Base-by-base conservation (phyloP, 1,140 invertebrate genomes). In the Batillaria attramentaria region DNA sequence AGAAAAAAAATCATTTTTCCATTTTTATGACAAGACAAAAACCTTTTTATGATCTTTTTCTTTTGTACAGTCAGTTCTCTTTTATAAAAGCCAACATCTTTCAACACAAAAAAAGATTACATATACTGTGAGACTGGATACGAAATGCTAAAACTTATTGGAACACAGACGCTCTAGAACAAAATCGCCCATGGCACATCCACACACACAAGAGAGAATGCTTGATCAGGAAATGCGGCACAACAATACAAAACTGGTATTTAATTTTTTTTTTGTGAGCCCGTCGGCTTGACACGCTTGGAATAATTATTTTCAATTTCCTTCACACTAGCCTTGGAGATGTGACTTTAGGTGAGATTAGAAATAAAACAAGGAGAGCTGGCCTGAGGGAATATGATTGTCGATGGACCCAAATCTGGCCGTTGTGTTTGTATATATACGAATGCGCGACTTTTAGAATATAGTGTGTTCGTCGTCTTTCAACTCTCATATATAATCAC, bases 31-130 rank as follows among this genome's bases (percentile, higher is more conserved):
- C 57, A 62, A 62, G 57, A 24, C n/a, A 62, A 62, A 62, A 28
- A 31, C n/a, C 62, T 65, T 65, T 35, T 65, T 72, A 46, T 72
- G 31, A 41, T 43, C 41, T 72, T 72, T 42, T 43, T 70, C 42
- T 68, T 68, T 70, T 70, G 41, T 72, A 41, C 43, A 72, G 41
- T 72, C 41, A 72, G 31, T 43, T 72, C 70, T 72, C 43, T 69
- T 70, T 72, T 46, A 72, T 28, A 50, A 72, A 72, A 72, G 70
- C 70, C 41, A 72, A 72, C 70, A 46, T 43, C 28, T 72, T 72
- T 72, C 70, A 72, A 72, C 70, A 72, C 70, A 72, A 72, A 46
- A 50, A 35, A 50, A 72, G 43, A 72, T 50, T 31, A 72, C 20
- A 50, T 4, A 50, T 50, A 31, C 31, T n/a, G 2, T 50, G 4